A percentile compares a stretch with the other conserved stretches of the same genome.
phyloP scores from a whole-genome alignment of 2,888 invertebrate genomes.

The Temnothorax rugatulus region DNA sequence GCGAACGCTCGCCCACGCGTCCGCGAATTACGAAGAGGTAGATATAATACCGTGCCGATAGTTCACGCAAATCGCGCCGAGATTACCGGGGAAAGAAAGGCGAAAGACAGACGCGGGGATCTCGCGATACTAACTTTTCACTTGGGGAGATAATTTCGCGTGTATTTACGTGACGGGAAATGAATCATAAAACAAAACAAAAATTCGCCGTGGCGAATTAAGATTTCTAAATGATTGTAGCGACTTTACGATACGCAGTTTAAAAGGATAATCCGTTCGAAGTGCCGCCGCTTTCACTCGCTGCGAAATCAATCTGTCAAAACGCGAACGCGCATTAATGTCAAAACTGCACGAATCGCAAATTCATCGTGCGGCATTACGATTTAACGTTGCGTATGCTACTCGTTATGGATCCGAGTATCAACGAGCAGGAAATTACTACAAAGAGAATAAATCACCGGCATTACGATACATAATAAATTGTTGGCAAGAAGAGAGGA shows the following conservation, averaged over 20 bases:
- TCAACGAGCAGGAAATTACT: constrained; percentile 6
- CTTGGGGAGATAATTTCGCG: not conserved
- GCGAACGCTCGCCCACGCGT: constrained; percentile 56
- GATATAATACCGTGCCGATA: constrained; percentile 37
- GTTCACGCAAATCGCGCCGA: constrained; percentile 10
- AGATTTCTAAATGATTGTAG: constrained; percentile 32
- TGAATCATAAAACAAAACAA: constrained; percentile 9
- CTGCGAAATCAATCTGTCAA: constrained; percentile 38
- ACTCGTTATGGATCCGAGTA: constrained; percentile 14
- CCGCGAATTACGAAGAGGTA: constrained; percentile 26
- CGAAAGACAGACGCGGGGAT: not conserved
- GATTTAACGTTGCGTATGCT: constrained; percentile 16
- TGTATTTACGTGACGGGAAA: constrained; percentile 6
- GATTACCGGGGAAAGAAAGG: not conserved
- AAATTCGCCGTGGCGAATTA: constrained; percentile 4
- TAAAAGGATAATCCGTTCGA: constrained; percentile 13
- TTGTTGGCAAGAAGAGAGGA: not conserved
- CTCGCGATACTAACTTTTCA: not conserved
- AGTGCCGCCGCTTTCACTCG: constrained; percentile 38
- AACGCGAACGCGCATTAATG: constrained; percentile 36
- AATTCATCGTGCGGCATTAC: constrained; percentile 23
- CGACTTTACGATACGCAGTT: not conserved
- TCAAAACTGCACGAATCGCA: constrained; percentile 34
- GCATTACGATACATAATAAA: constrained; percentile 30
- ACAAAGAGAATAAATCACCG: constrained; percentile 18